Evolutionary conservation across 2,888 invertebrate genomes (phyloP), one percentile per base, ranked within the genome.

Genomic region (Ctenicera cuprea): DNA sequence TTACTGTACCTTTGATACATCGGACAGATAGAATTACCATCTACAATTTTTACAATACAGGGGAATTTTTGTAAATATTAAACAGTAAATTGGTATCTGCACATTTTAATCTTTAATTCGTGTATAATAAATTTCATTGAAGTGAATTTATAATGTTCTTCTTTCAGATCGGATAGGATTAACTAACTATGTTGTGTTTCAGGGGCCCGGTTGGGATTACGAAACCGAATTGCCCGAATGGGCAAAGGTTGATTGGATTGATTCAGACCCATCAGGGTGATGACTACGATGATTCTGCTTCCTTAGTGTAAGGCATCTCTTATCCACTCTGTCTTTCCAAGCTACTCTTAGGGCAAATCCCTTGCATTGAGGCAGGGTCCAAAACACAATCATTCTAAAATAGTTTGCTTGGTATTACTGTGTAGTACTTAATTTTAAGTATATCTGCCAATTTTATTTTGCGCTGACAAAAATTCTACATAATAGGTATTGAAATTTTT

Each of bases 181-280:
- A 22, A 57, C n/a, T n/a, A n/a, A n/a, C 45, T 62, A 45, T 62
- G 18, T 65, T 48, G 7, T 63, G 30, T 82, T 78, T 0, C 88
- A 96, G 95, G 97, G 97, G 37, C 95, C 96, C 70, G 97, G 95
- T 59, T 98, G 97, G 97, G 94, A 95, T 83, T 98, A 95, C 87
- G 94, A 96, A 88, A 97, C 97, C 0, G 93, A 94, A 83, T 89
- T 97, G 81, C 98, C 98, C 0, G 93, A 93, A 67, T 98, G 98
- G 98, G 97, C 98, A 41, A 90, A 90, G 84, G 91, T 94, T 63
- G 94, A 96, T 81, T 97, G 96, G 96, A 89, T 89, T 72, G 94
- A 94, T 82, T 90, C 90, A 50, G 92, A 93, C 82, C 88, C 88
- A 88, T 82, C 82, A 75, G 84, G 84, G 83, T 85, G 85, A 85